Base-by-base conservation (phyloP, 2,888 invertebrate species). In the Bimastos eiseni region DNA sequence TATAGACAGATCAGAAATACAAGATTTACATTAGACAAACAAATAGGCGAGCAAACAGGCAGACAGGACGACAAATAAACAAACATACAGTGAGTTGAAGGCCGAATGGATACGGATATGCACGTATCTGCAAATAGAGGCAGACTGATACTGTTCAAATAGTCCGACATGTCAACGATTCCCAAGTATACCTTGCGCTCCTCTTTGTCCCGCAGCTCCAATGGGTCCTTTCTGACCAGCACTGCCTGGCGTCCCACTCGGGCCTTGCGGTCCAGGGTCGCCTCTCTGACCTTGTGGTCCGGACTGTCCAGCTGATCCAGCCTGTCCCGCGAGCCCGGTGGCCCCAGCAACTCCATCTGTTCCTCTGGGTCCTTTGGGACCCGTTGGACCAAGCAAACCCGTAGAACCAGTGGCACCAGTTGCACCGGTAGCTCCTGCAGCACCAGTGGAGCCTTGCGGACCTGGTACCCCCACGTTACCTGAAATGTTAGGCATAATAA, bases 111-210 rank as follows among this genome's bases (percentile, higher is more conserved):
- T 21, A 49, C 19, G 21, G 49, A 21, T 49, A 49, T 49, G 6
- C 49, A 15, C 4, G 24, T 49, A 17, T 49, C 19, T 41, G 15
- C n/a, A 21, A 1, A 70, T 70, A 70, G n/a, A n/a, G 70, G n/a
- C 70, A 70, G 70, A n/a, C 70, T n/a, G 70, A 30, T 70, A 49
- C 1, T n/a, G 49, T 49, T 30, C 70, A 70, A 13, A 30, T 55
- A 24, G 17, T 2, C 13, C 3, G 24, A 55, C 3, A 6, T 30
- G 11, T 49, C 49, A n/a, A n/a, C 33, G 38, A 83, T 70, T 34
- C 83, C 83, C 90, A 90, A 70, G 89, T 24, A 1, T 86, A 86
- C 98, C 98, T 89, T 1, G n/a, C 36, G 49, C 0, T 83, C 91
- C 91, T 89, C 44, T 55, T 30, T 38, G 90, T 70, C 91, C 91